phyloP scores from a whole-genome alignment of 1,140 invertebrate genomes.

The Drosophila aff. region DNA sequence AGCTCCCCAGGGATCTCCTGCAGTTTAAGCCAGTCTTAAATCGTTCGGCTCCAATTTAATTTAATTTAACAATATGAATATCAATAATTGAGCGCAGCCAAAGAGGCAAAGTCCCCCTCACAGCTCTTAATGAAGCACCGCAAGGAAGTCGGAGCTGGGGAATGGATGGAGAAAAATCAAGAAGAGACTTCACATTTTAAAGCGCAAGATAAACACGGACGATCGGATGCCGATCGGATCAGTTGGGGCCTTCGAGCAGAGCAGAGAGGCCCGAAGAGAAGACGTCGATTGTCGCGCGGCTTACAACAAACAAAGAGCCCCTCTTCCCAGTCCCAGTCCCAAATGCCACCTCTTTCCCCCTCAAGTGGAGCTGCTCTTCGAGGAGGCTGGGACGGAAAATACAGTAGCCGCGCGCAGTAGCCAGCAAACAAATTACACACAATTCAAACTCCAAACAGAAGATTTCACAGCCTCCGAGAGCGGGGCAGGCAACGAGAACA shows the following conservation, averaged over 20 bases:
- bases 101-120: slow-evolving; percentile 17
- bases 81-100: slow-evolving; percentile 42
- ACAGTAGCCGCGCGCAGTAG: slow-evolving; percentile 77
- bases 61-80: slow-evolving; percentile 51
- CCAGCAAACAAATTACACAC: slow-evolving; percentile 81
- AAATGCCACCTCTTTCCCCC: neutral
- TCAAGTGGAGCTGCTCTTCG: slow-evolving; percentile 7
- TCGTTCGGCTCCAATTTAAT: slow-evolving; percentile 36
- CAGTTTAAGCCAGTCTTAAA: slow-evolving; percentile 7
- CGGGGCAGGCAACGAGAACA: slow-evolving; percentile 49
- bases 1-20: neutral
- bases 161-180: slow-evolving; percentile 8
- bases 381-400: slow-evolving; percentile 49
- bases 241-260: slow-evolving; percentile 18
- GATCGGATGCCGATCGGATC: slow-evolving; percentile 71
- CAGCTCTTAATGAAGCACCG: slow-evolving; percentile 31
- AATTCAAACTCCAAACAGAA: slow-evolving; percentile 82
- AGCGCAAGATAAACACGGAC: slow-evolving; percentile 72
- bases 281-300: slow-evolving; percentile 64
- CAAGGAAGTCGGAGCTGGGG: slow-evolving; percentile 21
- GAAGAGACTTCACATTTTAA: slow-evolving; percentile 53
- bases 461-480: slow-evolving; percentile 72
- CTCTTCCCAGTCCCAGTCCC: neutral
- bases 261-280: slow-evolving; percentile 7
- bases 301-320: slow-evolving; percentile 70